Percentiles rank a stretch among this genome's conserved stretches.
phyloP scores from a whole-genome alignment of 2,113 vertebrate genomes.

The Sylvilagus bachmani region DNA sequence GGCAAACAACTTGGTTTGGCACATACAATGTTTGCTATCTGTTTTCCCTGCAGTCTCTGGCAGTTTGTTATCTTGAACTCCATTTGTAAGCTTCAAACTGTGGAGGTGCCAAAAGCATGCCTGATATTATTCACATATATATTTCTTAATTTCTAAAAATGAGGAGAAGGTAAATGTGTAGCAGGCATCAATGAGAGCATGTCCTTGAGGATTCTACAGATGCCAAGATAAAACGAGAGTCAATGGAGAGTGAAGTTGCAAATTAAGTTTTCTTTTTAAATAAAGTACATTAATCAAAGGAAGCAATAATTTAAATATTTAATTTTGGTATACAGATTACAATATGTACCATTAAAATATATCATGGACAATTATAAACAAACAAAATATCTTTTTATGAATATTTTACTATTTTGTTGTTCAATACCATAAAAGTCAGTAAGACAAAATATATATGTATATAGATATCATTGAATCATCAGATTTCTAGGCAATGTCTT shows the following conservation, averaged over 20 bases:
- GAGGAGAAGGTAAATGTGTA: not conserved
- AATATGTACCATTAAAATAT: not conserved
- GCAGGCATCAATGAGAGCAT: not conserved
- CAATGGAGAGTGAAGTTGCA: not conserved
- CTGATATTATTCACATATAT: not conserved
- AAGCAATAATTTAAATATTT: not conserved
- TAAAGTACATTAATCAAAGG: not conserved
- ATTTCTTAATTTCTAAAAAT: constrained; percentile 22
- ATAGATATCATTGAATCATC: not conserved
- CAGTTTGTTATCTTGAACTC: constrained; percentile 73
- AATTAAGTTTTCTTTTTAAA: not conserved
- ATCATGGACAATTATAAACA: not conserved
- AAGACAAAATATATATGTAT: not conserved
- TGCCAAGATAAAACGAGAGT: not conserved
- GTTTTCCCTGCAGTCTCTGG: constrained; percentile 68
- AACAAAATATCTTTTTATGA: not conserved
- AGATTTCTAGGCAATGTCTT: not conserved
- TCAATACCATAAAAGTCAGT: not conserved
- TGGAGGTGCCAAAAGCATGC: constrained; percentile 63
- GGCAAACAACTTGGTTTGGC: constrained; percentile 54
- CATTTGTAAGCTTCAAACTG: constrained; percentile 65
- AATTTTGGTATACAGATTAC: not conserved
- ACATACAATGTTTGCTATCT: constrained; percentile 55
- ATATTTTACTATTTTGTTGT: not conserved
- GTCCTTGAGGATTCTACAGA: not conserved